Evolutionary conservation across 1,140 invertebrate genomes (phyloP).

Genomic region (Halesus radiatus): DNA sequence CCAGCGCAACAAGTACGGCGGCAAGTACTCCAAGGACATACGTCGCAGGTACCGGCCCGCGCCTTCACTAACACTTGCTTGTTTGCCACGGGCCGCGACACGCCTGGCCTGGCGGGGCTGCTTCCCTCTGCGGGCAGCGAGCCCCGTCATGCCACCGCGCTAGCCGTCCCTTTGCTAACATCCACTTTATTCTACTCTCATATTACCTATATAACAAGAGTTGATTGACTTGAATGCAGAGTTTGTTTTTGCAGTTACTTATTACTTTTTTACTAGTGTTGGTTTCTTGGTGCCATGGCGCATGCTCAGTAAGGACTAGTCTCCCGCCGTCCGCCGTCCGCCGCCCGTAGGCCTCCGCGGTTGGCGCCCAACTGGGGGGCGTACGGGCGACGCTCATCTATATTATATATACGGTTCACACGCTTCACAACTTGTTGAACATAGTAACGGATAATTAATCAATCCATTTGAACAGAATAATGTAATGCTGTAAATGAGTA

Average conservation of each 20-base stretch:
- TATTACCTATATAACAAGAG: constrained; percentile 54
- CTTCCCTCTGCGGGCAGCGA: constrained; percentile 26
- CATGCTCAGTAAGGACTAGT: constrained; percentile 71
- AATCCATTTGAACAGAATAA: constrained; percentile 68
- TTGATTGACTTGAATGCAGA: constrained; percentile 73
- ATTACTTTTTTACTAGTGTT: constrained; percentile 70
- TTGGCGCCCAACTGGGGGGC: constrained; percentile 60
- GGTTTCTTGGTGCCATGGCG: constrained; percentile 73
- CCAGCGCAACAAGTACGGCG: constrained; percentile 97
- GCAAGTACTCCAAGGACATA: constrained; percentile 96
- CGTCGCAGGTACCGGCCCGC: constrained; percentile 91
- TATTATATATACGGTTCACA: constrained; percentile 31
- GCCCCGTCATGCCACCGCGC: constrained; percentile 45
- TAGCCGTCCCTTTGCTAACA: constrained; percentile 47
- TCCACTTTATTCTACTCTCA: constrained; percentile 53
- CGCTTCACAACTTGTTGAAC: constrained; percentile 17
- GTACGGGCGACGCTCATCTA: constrained; percentile 69
- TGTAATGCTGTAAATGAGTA: constrained; percentile 72
- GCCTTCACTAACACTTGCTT: constrained; percentile 58
- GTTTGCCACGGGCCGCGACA: constrained; percentile 63
- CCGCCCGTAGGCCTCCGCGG: constrained; percentile 64
- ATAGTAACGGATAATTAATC: constrained; percentile 63
- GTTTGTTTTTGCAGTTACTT: constrained; percentile 64
- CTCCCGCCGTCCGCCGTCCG: constrained; percentile 61
- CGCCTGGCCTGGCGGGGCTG: constrained; percentile 67